Evolutionary conservation across 2,113 vertebrate genomes (phyloP), one percentile per base, ranked within the genome.

Genomic region (Lota lota): DNA sequence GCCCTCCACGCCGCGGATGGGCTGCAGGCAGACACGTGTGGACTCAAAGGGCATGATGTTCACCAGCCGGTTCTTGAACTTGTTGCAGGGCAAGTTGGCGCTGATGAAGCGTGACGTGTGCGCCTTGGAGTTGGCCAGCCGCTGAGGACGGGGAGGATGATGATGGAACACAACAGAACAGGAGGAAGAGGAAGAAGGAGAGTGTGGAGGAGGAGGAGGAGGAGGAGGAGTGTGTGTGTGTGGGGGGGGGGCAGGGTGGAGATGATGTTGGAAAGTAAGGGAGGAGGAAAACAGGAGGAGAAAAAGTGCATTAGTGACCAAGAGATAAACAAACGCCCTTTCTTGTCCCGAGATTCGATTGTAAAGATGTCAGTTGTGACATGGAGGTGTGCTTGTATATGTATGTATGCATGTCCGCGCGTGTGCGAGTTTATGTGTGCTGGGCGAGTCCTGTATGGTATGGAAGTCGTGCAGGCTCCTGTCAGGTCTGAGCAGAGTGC

Each of bases 11-110:
- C 96, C 96, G 0, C 96, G 94, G 88, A 98, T 98, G 73, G 96
- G 96, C 91, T 98, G 96, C 90, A 98, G 92, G 83, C 95, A 96
- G 79, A 98, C 96, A 4, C 96, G 94, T 0, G 95, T 98, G 81
- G 96, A 89, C 88, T 98, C 96, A 0, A 97, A 98, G 1, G 96
- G 96, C 96, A 98, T 96, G 85, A 98, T 97, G 87, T 98, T 97
- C 77, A 98, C 96, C 12, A 98, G 93, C 70, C 96, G 94, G 86
- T 98, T 98, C 92, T 98, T 98, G 87, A 98, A 98, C 86, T 98
- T 98, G 94, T 98, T 98, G 91, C 96, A 98, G 0, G 96, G 95
- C 76, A 97, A 90, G 90, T 97, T 98, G 93, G 96, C 96, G 78
- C 95, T 98, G 91, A 98, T 96, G 93, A 98, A 98, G 83, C 96